phyloP scores from a whole-genome alignment of 64 coral and sea anemone genomes.

The Exaiptasia diaphana region DNA sequence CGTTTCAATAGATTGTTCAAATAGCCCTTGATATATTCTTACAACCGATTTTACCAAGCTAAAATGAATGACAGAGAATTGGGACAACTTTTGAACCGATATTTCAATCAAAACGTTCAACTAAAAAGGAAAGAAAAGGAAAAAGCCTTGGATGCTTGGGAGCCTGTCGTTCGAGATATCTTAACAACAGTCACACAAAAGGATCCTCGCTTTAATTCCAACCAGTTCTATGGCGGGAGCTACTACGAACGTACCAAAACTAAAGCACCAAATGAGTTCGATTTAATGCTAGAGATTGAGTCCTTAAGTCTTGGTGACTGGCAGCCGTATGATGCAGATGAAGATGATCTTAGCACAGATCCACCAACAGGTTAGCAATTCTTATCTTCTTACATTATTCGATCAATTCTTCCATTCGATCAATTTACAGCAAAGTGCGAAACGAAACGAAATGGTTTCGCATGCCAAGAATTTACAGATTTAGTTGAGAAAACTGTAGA shows the following conservation, averaged over 20 bases:
- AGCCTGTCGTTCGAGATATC: conserved; percentile 26
- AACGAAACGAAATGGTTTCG: too few species aligned
- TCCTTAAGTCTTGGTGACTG: conserved; percentile 30
- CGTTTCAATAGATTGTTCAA: too few species aligned
- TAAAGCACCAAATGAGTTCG: conserved; percentile 56
- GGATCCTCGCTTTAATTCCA: conserved; percentile 15
- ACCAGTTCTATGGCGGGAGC: conserved; percentile 8
- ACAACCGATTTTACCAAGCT: not conserved
- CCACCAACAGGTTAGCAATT: conserved; percentile 38
- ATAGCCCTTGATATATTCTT: too few species aligned
- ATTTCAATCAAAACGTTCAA: not conserved
- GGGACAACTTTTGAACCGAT: not conserved
- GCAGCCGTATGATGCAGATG: conserved; percentile 19
- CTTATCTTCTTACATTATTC: not conserved
- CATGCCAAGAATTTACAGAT: too few species aligned
- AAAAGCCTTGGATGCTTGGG: not conserved
- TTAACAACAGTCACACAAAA: not conserved
- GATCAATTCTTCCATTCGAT: not conserved
- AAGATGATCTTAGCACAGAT: conserved; percentile 18
- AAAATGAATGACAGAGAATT: not conserved
- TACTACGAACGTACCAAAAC: conserved; percentile 68
- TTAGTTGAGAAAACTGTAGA: too few species aligned
- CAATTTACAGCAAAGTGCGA: not conserved
- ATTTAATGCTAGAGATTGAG: conserved; percentile 57
- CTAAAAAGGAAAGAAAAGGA: not conserved